phyloP scores from a whole-genome alignment of 2,888 invertebrate species.

The Ecdyonurus torrentis region DNA sequence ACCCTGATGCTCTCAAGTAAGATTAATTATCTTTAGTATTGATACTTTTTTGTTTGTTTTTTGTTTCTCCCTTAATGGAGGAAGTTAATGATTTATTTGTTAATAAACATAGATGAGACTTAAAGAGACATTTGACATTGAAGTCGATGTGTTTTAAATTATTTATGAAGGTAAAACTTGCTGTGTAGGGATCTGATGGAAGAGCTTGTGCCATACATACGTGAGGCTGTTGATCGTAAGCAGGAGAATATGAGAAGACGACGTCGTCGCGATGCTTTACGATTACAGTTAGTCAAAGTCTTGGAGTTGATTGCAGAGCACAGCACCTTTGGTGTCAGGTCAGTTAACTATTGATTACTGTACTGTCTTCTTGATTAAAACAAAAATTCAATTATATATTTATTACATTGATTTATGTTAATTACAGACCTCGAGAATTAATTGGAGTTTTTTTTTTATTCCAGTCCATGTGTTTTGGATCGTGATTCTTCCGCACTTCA shows the following conservation, averaged over 20 bases:
- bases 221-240: constrained; percentile 92
- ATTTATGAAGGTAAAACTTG: too few species aligned
- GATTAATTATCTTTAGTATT: constrained; percentile 15
- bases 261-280: constrained; percentile 75
- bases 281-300: constrained; percentile 80
- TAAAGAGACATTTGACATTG: too few species aligned
- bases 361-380: too few species aligned
- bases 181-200: constrained; percentile 79
- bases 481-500: constrained; percentile 67
- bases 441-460: constrained; percentile 10
- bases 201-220: constrained; percentile 75
- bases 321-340: constrained; percentile 71
- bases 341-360: too few species aligned
- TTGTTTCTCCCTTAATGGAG: background rate
- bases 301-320: constrained; percentile 84
- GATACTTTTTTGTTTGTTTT: background rate
- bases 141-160: too few species aligned
- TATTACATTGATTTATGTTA: too few species aligned
- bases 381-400: background rate
- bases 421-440: too few species aligned
- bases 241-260: constrained; percentile 92
- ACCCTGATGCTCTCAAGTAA: constrained; percentile 86
- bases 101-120: too few species aligned
- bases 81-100: background rate
- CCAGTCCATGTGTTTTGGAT: constrained; percentile 67